phyloP scores from a whole-genome alignment of 2,113 vertebrate genomes.

The Datnioides undecimradiatus region DNA sequence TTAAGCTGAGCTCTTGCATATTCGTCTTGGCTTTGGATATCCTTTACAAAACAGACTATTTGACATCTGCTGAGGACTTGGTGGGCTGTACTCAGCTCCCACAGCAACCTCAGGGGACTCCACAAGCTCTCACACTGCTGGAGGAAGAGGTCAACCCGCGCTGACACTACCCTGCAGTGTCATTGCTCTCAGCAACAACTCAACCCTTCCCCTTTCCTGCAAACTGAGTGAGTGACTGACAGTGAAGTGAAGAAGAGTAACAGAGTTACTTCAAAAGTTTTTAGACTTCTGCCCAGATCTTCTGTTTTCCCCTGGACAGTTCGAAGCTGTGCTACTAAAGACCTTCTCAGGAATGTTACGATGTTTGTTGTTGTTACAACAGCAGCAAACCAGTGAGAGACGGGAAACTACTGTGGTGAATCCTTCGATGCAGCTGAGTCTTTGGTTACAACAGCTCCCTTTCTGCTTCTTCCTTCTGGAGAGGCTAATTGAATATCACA shows the following conservation, averaged over 20 bases:
- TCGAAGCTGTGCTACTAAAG: conserved; percentile 16
- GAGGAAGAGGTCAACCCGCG: conserved; percentile 63
- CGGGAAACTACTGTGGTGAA: conserved; percentile 29
- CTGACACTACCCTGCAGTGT: conserved; percentile 42
- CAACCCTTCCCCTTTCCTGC: conserved; percentile 60
- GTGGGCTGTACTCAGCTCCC: conserved; percentile 54
- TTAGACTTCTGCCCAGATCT: conserved; percentile 3
- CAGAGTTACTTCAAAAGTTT: conserved; percentile 7
- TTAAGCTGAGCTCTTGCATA: not conserved
- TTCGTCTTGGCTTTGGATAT: conserved; percentile 42
- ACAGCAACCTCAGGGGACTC: conserved; percentile 61
- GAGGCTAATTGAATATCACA: conserved; percentile 37
- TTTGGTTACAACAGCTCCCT: conserved; percentile 24
- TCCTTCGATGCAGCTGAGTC: conserved; percentile 15
- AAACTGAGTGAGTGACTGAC: conserved; percentile 20
- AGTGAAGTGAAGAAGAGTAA: conserved; percentile 33
- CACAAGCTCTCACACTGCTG: conserved; percentile 23
- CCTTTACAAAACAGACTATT: conserved; percentile 29
- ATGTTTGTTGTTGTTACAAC: conserved; percentile 12
- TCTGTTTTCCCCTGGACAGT: not conserved
- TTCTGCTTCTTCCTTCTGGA: conserved; percentile 35
- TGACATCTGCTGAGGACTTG: conserved; percentile 46
- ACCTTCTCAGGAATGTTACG: conserved; percentile 22
- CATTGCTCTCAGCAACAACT: conserved; percentile 31
- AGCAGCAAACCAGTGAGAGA: conserved; percentile 35